Base-by-base conservation (phyloP, 2,888 invertebrate species). In the Mythimna ferrago region DNA sequence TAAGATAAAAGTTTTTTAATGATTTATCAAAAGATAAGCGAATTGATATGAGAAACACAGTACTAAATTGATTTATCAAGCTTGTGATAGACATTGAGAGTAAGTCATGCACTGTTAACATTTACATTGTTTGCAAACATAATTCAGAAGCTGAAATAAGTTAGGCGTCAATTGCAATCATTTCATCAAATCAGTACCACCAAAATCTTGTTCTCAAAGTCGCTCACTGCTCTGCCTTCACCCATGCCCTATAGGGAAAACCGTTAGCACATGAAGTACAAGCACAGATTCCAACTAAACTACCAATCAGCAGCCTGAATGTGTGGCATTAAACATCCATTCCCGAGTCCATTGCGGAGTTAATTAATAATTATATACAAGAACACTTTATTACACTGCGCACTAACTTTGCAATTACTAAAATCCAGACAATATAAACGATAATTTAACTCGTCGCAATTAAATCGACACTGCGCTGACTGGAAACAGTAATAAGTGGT, bases 401-500 rank as follows among this genome's bases (percentile, higher is more conserved):
- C 58, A 76, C 41, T 65, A 67, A 79, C 73, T 66, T 66, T 57
- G 62, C 61, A 73, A 76, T 83, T 78, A 83, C 84, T 84, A 72
- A 84, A 80, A 84, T 67, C 48, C 74, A 71, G 75, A 71, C 73
- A 72, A 74, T 76, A 80, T 74, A 61, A 64, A 66, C 80, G 68
- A 71, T 89, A 88, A 87, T 86, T 87, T 88, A 85, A 68, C 76
- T 81, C 44, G 32, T 56, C 74, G 83, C 88, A 91, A 91, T 90
- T 89, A 90, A 85, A 75, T 80, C 85, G 87, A 86, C 80, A 84
- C 87, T 76, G 71, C 53, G 75, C 76, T 69, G 66, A 80, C 86
- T 86, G 88, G 89, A 91, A 92, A 92, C 92, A 87, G 86, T 94
- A 94, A 94, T 94, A 90, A 89, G 88, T 88, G 84, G 78, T 81